Percentiles rank a stretch among this genome's conserved stretches.
Conservation (phyloP, 2,888 invertebrate genomes). For the Dioctria linearis region DNA sequence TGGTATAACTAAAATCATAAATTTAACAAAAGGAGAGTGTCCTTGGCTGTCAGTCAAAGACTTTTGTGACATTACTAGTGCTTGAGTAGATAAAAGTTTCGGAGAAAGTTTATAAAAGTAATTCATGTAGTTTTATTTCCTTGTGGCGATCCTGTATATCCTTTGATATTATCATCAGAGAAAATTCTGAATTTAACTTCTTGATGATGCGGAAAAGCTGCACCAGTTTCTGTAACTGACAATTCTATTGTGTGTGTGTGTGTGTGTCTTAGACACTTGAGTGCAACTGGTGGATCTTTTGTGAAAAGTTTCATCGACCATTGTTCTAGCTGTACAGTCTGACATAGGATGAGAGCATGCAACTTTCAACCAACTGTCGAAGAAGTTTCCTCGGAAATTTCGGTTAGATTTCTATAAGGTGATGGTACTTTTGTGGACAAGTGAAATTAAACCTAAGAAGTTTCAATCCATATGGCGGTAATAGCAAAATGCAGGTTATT, state of each 20-base stretch:
- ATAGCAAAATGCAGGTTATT: constrained; percentile 27
- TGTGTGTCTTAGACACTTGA: not conserved
- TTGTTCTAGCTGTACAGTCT: constrained; percentile 8
- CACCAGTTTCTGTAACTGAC: constrained; percentile 11
- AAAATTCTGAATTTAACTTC: constrained; percentile 33
- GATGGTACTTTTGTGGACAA: constrained; percentile 35
- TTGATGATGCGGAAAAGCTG: constrained; percentile 47
- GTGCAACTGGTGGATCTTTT: constrained; percentile 38
- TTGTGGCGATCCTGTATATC: constrained; percentile 23
- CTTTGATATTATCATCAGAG: constrained; percentile 37
- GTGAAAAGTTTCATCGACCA: constrained; percentile 23
- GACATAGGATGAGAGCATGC: not conserved
- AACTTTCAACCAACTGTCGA: constrained; percentile 31
- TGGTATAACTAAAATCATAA: not conserved
- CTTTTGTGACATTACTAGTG: constrained; percentile 42
- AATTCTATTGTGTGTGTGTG: constrained; percentile 18
- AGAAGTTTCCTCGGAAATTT: constrained; percentile 31
- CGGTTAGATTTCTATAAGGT: constrained; percentile 35
- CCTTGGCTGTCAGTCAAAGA: constrained; percentile 25
- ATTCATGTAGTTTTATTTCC: constrained; percentile 46
- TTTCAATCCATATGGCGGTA: constrained; percentile 35
- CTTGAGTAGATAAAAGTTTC: constrained; percentile 41
- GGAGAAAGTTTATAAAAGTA: constrained; percentile 28
- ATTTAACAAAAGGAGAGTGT: not conserved
- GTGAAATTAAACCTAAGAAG: constrained; percentile 38